Evolutionary conservation across 2,797 vertebrate species (phyloP), one percentile per base, ranked within the genome.

Genomic region (Prunella strophiata): DNA sequence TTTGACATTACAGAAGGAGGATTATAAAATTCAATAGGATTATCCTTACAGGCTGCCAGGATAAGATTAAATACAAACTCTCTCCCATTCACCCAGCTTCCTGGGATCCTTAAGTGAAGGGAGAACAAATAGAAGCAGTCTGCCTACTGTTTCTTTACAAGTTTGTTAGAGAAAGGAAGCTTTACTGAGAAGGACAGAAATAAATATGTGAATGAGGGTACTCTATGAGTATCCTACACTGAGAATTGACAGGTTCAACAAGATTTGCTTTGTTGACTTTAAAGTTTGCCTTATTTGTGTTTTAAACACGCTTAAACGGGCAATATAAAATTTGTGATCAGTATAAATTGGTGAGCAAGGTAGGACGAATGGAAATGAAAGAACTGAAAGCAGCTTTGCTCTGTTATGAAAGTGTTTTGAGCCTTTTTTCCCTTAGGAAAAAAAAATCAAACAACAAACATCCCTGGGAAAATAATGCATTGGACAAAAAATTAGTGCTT

Each of bases 21-120:
- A 85, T 88, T 93, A 43, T 76, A 83, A 88, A 80, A 74, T 76
- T 83, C 74, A 80, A 65, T 85, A 48, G 72, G 57, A 80, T 92
- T 91, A 61, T 83, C 59, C 10, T 82, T 80, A 57, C 67, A 80
- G 42, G 23, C 32, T 91, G 38, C 50, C 62, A 43, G 21, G 40
- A 42, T 91, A 47, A 74, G 91, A 75, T 57, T 15, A 80, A 76
- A 47, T 55, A 42, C 32, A 38, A 9, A 15, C 18, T 50, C 26
- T 50, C 4, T 80, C 13, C 30, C 58, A 25, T 70, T 63, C 21
- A 30, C 10, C 2, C 21, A 57, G 6, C 20, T 78, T 88, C 43
- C 20, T 71, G 27, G 9, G 27, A 83, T 83, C 12, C 20, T 68
- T 63, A 74, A 77, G 81, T 42, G 48, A 68, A 61, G 58, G 20